Percentiles rank a stretch among this genome's conserved stretches.
phyloP scores from a whole-genome alignment of 1,140 invertebrate species.

The Aphelenchoides besseyi region DNA sequence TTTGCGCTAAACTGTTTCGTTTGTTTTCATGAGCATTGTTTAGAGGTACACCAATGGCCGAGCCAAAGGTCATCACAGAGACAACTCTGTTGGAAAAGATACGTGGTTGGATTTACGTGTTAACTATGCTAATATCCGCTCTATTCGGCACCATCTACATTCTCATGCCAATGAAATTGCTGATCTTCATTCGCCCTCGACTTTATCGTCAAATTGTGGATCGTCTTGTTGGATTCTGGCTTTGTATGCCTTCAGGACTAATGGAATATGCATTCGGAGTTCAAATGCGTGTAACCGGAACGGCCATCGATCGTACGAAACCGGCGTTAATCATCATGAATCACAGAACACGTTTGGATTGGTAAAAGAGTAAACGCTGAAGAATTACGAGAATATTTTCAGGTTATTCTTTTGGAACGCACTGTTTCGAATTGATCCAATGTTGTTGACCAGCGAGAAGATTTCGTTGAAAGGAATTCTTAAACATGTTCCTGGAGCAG shows the following conservation, averaged over 20 bases:
- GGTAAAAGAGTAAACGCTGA: too few relatives aligned
- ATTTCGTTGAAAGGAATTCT: slow-evolving; percentile 79
- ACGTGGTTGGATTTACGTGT: slow-evolving; percentile 38
- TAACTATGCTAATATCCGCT: slow-evolving; percentile 49
- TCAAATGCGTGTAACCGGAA: slow-evolving; percentile 74
- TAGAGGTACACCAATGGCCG: too few relatives aligned
- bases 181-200: slow-evolving; percentile 43
- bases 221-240: slow-evolving; percentile 54
- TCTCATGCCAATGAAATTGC: slow-evolving; percentile 43
- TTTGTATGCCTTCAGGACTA: slow-evolving; percentile 63
- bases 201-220: slow-evolving; percentile 47
- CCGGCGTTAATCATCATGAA: slow-evolving; percentile 78
- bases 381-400: too few relatives aligned
- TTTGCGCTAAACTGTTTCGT: too few relatives aligned
- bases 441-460: slow-evolving; percentile 70
- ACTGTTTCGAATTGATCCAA: slow-evolving; percentile 73
- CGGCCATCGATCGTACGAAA: slow-evolving; percentile 72
- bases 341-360: slow-evolving; percentile 80
- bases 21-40: too few relatives aligned
- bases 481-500: slow-evolving; percentile 75
- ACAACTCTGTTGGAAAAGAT: slow-evolving; percentile 31
- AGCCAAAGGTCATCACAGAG: slow-evolving; percentile 40
- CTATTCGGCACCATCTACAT: slow-evolving; percentile 52
- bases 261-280: slow-evolving; percentile 72
- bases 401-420: slow-evolving; percentile 83